phyloP scores from a whole-genome alignment of 2,888 invertebrate species.

The Napeogenes inachia region DNA sequence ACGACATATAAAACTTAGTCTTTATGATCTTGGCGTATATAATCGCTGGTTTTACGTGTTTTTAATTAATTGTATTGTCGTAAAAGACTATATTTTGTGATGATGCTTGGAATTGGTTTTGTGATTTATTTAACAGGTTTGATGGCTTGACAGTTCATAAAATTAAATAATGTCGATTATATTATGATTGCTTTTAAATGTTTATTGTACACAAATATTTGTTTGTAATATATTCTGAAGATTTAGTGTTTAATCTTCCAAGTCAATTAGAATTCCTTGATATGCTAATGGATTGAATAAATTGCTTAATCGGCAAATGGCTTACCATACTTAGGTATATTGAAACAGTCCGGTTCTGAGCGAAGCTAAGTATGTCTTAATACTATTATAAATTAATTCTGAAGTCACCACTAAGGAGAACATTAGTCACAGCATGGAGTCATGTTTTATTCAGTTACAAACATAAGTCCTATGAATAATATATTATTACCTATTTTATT shows the following conservation, averaged over 20 bases:
- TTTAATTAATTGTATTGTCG: conserved; percentile 76
- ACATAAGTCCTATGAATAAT: conserved; percentile 16
- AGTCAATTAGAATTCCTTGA: conserved; percentile 41
- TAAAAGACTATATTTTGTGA: conserved; percentile 64
- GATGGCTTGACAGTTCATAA: conserved; percentile 64
- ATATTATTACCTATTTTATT: conserved; percentile 11
- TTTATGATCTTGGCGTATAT: conserved; percentile 65
- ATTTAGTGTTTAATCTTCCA: conserved; percentile 9
- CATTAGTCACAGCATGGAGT: conserved; percentile 69
- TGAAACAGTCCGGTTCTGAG: conserved; percentile 55
- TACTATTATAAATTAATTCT: conserved; percentile 64
- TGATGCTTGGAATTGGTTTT: conserved; percentile 63
- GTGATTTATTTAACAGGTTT: conserved; percentile 70
- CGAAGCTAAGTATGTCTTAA: conserved; percentile 63
- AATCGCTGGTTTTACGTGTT: conserved; percentile 76
- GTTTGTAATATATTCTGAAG: neutral
- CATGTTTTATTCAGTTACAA: conserved; percentile 28
- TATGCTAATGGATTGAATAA: conserved; percentile 42
- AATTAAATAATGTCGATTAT: conserved; percentile 34
- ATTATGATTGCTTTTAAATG: conserved; percentile 15
- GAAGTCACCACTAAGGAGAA: conserved; percentile 55
- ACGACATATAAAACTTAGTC: conserved; percentile 74
- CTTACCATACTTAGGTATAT: conserved; percentile 39
- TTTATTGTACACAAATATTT: neutral
- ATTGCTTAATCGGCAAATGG: conserved; percentile 50